Evolutionary conservation across 2,113 vertebrate genomes (phyloP), one percentile per base, ranked within the genome.

Genomic region (Malaclemys terrapin): DNA sequence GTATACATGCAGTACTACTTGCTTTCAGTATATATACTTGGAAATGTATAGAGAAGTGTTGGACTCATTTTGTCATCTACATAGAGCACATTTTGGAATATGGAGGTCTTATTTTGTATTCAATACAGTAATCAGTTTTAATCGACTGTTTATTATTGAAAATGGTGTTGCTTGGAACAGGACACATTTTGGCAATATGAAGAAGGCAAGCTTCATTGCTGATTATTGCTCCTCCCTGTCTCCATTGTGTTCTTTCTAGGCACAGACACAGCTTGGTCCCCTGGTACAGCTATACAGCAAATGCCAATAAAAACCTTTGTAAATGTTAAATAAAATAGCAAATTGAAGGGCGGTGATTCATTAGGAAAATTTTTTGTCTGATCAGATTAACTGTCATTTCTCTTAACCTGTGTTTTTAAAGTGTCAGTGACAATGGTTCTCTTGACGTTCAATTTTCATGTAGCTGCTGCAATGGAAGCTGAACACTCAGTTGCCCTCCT

Each of bases 331-430:
- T 98, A 97, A 98, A 98, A 97, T 95, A 96, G 92, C 93, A 96
- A 97, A 97, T 84, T 96, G 96, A 98, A 97, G 95, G 90, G 80
- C 92, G 93, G 76, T 98, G 97, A 98, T 98, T 98, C 98, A 98
- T 96, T 92, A 50, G 97, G 96, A 98, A 97, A 95, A 96, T 97
- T 97, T 97, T 96, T 95, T 97, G 96, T 94, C 94, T 97, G 89
- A 98, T 97, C 96, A 94, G 87, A 97, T 98, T 87, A 97, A 97
- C 93, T 97, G 82, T 89, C 94, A 88, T 82, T 93, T 75, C 52
- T 96, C 83, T 94, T 97, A 95, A 94, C 86, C 69, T 93, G 38
- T 88, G 35, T 92, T 96, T 96, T 56, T 90, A 81, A 89, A 96
- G 75, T 93, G 82, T 86, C 13, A 4, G 45, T 79, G 54, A n/a